Base-by-base conservation (phyloP, 2,797 vertebrate genomes). In the Chiloscyllium punctatum region DNA sequence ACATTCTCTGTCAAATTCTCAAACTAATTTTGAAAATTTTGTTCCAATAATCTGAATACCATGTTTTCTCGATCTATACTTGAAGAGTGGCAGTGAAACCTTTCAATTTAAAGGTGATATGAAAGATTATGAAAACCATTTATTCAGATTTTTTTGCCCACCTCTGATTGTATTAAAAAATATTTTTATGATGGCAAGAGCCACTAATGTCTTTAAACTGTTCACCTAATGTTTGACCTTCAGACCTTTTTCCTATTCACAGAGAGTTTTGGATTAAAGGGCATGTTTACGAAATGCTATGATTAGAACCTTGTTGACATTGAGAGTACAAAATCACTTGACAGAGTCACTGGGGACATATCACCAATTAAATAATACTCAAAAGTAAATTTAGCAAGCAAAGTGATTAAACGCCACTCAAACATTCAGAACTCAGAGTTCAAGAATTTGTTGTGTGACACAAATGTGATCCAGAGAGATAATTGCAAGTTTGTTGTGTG, bases 271-370 rank as follows among this genome's bases (percentile, higher is more conserved):
- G 48, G 30, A 77, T 95, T 74, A 71, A 37, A 33, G 18, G 21
- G 94, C 69, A 33, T 77, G 37, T 30, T 51, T 72, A 71, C 72
- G 92, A 72, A 48, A 77, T 94, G 92, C 48, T 53, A 16, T 77
- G 94, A 95, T 95, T 95, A 95, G 69, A 95, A 92, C 42, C 48
- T 95, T 95, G 94, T 74, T 95, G 94, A 77, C 94, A 77, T 48
- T 77, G 94, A 57, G 11, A 77, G 42, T 57, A 74, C 68, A 77
- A 95, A 72, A 77, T 95, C 71, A 77, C 71, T 95, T 95, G 94
- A 95, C 94, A 53, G 48, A 95, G 68, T 95, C 68, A 53, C 94
- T 57, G 94, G 69, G 94, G 94, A 95, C 94, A 77, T 74, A 77
- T 95, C 71, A 77, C 69, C 71, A 95, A 95, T 95, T 95, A 95